Evolutionary conservation across 2,888 invertebrate genomes (phyloP).

Genomic region (Tolmerus cingulatus): DNA sequence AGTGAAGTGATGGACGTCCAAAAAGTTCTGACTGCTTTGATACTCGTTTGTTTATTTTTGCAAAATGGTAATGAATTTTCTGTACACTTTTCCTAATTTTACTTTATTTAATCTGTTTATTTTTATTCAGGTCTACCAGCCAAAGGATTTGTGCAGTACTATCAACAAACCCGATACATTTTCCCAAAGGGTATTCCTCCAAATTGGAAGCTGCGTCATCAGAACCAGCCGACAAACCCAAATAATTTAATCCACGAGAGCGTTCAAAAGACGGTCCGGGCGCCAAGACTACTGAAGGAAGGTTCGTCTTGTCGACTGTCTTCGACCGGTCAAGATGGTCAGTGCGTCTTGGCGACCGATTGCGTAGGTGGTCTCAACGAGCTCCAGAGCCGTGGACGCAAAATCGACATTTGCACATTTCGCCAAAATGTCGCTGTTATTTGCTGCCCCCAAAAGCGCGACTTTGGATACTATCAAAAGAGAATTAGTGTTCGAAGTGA

Average conservation of each 20-base stretch:
- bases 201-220: neutral
- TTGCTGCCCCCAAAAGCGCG: slow-evolving; percentile 59
- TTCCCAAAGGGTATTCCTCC: neutral
- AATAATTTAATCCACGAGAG: neutral
- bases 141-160: neutral
- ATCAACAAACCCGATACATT: neutral
- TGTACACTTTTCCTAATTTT: neutral
- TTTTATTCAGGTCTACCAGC: neutral
- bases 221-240: neutral
- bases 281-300: slow-evolving; percentile 49
- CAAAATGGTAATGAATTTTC: neutral
- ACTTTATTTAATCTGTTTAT: neutral
- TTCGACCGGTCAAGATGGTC: slow-evolving; percentile 60
- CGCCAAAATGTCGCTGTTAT: slow-evolving; percentile 59
- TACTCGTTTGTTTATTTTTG: neutral
- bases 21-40: neutral
- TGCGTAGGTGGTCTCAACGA: slow-evolving; percentile 59
- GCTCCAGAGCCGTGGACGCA: slow-evolving; percentile 57
- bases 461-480: neutral
- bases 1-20: neutral
- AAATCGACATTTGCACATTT: slow-evolving; percentile 56
- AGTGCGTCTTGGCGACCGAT: slow-evolving; percentile 58
- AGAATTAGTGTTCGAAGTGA: slow-evolving; percentile 59
- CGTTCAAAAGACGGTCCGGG: neutral
- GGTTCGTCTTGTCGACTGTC: slow-evolving; percentile 60